Evolutionary conservation across 2,888 invertebrate genomes (phyloP), one percentile per base, ranked within the genome.

Genomic region (Sicus ferrugineus): DNA sequence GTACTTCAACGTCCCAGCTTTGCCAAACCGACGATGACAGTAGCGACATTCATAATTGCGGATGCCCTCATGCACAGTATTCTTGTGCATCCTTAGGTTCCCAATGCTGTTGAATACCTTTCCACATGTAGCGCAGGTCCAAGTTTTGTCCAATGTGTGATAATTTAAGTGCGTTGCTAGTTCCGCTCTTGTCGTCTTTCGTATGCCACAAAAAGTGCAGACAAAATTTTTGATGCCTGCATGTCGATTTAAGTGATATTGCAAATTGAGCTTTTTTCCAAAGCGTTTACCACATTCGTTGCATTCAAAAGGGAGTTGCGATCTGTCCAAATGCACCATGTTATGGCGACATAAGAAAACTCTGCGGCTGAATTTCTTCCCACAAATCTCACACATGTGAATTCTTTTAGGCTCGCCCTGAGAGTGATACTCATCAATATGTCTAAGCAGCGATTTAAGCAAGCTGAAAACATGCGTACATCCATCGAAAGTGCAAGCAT

Each of bases 221-320:
- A 74, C 66, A 38, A 72, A 75, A 46, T 76, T 74, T 34, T 72
- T 72, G 5, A 75, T 73, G 3, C 74, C 75, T 1, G 70, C 69
- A 59, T 76, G 75, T 6, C 75, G 70, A 31, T 73, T 70, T 64
- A 73, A 64, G 48, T 76, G 75, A 21, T 74, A 73, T 14, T 71
- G 72, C 7, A 75, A 65, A 42, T 74, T 73, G 9, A 72, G 54
- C n/a, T 65, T 72, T 19, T 70, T 72, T 5, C 69, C 68, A 5
- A 70, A 73, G 14, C 73, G 56, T 14, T 68, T 72, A 1, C 67
- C 67, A 14, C 73, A 73, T 21, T 71, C 68, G 42, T 62, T n/a
- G 19, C 73, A 74, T 26, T 71, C 71, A 61, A 71, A 68, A 1
- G 72, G 74, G 3, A 71, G 31, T 28, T 69, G 14, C 11, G 58